Base-by-base conservation (phyloP, 2,797 vertebrate genomes). In the Acrossocheilus fasciatus region DNA sequence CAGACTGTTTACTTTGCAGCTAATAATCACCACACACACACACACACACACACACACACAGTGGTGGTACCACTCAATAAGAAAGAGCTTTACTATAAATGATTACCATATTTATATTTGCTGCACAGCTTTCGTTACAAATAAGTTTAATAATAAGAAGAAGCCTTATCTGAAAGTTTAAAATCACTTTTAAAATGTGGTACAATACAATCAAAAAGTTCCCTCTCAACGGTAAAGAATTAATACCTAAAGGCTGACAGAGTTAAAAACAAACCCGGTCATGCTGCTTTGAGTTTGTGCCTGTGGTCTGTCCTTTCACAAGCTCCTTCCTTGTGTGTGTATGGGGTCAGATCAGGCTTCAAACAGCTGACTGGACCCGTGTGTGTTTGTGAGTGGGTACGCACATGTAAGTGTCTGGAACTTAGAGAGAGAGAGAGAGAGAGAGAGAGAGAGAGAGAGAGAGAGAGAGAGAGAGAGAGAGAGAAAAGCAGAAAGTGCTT, bases 341-440 rank as follows among this genome's bases (percentile, higher is more conserved):
- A 17, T 85, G 57, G 84, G 79, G 75, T 87, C 87, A 87, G 82
- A 76, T 85, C 79, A 87, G 84, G 86, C 78, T 75, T 72, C 5
- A 87, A 74, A 88, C 82, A 86, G 82, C 85, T 84, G 83, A 82
- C 86, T 85, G 76, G 47, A 70, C 76, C 23, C 26, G 39, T 72
- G 83, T 70, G 36, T 26, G 59, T 59, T 50, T 81, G 62, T 82
- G 70, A 82, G 62, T 70, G 72, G 7, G 30, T 66, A 23, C 6
- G 41, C 12, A 57, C 50, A 52, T 82, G 72, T 68, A 18, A 73
- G 74, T 34, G 18, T 43, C 14, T 75, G 54, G 64, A 57, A 43
- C 8, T 83, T 20, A 77, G 11, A 87, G 66, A 82, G 41, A 90
- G 79, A n/a, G 57, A 59, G 54, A 50, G 4, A 43, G 41, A 50